Evolutionary conservation across 2,113 vertebrate genomes (phyloP).

Genomic region (Chionomys nivalis): DNA sequence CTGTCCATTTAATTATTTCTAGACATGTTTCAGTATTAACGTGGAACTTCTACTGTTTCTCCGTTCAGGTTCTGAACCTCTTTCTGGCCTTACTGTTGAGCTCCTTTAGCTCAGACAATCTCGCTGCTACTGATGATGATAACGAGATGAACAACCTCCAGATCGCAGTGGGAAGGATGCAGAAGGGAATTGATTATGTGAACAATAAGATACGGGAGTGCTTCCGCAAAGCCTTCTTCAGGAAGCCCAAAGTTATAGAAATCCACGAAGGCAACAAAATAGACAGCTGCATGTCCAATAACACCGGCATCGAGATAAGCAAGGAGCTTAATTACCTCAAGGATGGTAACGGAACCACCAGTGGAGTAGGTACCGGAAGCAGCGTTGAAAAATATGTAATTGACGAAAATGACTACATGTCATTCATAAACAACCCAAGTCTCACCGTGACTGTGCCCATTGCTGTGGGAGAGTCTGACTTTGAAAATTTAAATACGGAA

Average conservation of each 20-base stretch:
- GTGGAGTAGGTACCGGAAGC: constrained; percentile 92
- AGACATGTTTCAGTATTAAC: not conserved
- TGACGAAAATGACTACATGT: constrained; percentile 92
- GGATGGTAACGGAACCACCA: constrained; percentile 93
- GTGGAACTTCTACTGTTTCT: constrained; percentile 1
- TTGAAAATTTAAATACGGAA: constrained; percentile 96
- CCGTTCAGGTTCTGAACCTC: constrained; percentile 94
- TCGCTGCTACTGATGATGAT: constrained; percentile 92
- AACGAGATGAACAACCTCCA: constrained; percentile 96
- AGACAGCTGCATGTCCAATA: constrained; percentile 92
- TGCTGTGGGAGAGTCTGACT: constrained; percentile 96
- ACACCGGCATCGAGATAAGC: constrained; percentile 91
- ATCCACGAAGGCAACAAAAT: constrained; percentile 92
- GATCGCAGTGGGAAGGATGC: constrained; percentile 94
- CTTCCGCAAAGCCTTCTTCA: constrained; percentile 88
- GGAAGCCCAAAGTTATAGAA: constrained; percentile 87
- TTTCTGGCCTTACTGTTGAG: constrained; percentile 98
- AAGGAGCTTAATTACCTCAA: constrained; percentile 91
- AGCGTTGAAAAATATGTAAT: constrained; percentile 91
- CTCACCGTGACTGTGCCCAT: constrained; percentile 96
- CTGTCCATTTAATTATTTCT: not conserved
- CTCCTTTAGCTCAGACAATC: constrained; percentile 98
- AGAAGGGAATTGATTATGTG: constrained; percentile 88
- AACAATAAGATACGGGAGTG: constrained; percentile 88
- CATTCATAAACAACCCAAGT: constrained; percentile 95